Conservation (phyloP, 2,113 vertebrate genomes). For the Brevimyrus niger region DNA sequence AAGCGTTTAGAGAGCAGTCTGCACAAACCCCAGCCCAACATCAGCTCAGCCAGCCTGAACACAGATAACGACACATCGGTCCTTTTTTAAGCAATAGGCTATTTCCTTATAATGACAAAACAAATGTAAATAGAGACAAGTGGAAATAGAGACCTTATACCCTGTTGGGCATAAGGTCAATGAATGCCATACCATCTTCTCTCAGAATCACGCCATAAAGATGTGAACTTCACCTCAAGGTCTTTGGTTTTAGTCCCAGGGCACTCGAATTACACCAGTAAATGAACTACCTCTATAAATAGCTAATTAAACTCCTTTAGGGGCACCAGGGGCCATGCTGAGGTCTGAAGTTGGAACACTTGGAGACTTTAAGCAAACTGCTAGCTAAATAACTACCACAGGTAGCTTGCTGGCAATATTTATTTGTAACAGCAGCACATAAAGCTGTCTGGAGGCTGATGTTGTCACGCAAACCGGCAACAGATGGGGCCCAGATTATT, state of each 20-base stretch:
- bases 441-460: background rate
- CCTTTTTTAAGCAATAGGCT: background rate
- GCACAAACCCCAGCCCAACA: background rate
- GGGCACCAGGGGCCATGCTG: background rate
- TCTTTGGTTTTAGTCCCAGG: background rate
- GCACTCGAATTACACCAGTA: background rate
- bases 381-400: background rate
- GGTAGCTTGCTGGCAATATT: background rate
- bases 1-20: background rate
- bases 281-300: background rate
- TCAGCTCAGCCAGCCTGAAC: background rate
- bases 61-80: background rate
- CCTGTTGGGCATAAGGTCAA: background rate
- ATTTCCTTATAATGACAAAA: background rate
- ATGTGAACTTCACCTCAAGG: background rate
- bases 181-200: background rate
- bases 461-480: conserved; percentile 34
- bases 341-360: background rate
- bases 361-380: background rate
- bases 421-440: background rate
- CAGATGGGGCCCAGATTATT: conserved; percentile 56
- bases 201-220: background rate
- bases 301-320: background rate
- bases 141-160: background rate
- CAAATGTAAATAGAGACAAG: background rate